Conservation (phyloP, 2,888 invertebrate genomes). For the Gymnocheta viridis region DNA sequence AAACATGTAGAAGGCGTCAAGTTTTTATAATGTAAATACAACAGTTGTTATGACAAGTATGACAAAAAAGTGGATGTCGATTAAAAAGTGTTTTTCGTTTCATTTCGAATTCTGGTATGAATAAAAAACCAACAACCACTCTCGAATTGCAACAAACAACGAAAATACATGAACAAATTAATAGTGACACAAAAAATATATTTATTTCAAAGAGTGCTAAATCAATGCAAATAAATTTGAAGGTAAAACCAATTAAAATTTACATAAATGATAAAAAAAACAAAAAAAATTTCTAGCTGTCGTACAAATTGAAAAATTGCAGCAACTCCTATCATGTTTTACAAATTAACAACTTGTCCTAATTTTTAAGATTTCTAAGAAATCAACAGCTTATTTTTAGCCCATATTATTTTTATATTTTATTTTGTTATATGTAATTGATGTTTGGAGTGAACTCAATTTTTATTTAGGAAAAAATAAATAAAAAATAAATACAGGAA, state of each 20-base stretch:
- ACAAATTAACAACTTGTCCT: constrained; percentile 23
- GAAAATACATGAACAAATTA: constrained; percentile 6
- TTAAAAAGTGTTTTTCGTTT: not conserved
- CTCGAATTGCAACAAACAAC: constrained; percentile 2
- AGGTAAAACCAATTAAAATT: constrained; percentile 57
- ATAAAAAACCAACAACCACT: not conserved
- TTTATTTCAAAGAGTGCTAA: not conserved
- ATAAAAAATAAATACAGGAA: not conserved
- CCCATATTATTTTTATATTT: not conserved
- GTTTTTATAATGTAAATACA: constrained; percentile 30
- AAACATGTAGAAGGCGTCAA: constrained; percentile 31
- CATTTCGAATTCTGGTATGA: not conserved
- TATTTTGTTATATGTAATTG: constrained; percentile 20
- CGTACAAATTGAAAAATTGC: not conserved
- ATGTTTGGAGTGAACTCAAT: constrained; percentile 42
- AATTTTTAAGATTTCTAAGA: constrained; percentile 29
- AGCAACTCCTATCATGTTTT: constrained; percentile 2
- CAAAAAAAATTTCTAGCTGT: not conserved
- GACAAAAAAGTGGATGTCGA: constrained; percentile 36
- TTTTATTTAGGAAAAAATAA: not conserved
- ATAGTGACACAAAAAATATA: constrained; percentile 22
- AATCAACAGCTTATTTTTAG: constrained; percentile 22
- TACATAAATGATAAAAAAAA: constrained; percentile 12
- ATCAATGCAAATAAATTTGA: constrained; percentile 44
- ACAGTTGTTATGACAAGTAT: constrained; percentile 57